Evolutionary conservation across 2,797 vertebrate genomes (phyloP), one percentile per base, ranked within the genome.

Genomic region (Characodon lateralis): DNA sequence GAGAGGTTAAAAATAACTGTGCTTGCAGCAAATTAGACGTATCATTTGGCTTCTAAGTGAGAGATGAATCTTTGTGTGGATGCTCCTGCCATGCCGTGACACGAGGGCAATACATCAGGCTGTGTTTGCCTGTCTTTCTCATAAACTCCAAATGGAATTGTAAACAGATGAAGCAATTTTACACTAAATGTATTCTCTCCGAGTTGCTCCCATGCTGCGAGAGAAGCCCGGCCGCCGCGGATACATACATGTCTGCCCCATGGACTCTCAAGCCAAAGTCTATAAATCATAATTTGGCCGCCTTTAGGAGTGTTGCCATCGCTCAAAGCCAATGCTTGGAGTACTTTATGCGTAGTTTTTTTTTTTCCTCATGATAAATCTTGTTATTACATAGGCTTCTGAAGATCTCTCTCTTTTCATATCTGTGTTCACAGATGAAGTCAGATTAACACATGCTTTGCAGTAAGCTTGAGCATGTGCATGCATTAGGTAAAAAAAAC

Each of bases 11-110:
- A 96, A 95, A 96, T 96, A 96, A 94, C 94, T 88, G 85, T 88
- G 93, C 95, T 95, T 76, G 89, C 94, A 92, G 94, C 94, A 95
- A 96, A 96, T 96, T 96, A 96, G 95, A 95, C 91, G 93, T 95
- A 96, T 95, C 94, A 95, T 95, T 96, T 95, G 94, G 94, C 94
- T 95, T 95, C 94, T 95, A 95, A 95, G 94, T 95, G 94, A 95
- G 95, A 95, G 94, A 96, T 95, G 94, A 94, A 94, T 95, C 93
- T 94, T 92, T 95, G 93, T 95, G 94, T 94, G 94, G 94, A 95
- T 95, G 95, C 92, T 93, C 91, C 94, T 94, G 95, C 94, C 94
- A 93, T 73, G 92, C 91, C 92, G 82, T 94, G 94, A 95, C 95
- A 95, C 80, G 20, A 85, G 93, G 92, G 91, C 93, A 90, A 94